phyloP scores from a whole-genome alignment of 53 echinoderm and acorn worm species.

The Apostichopus leukothele region DNA sequence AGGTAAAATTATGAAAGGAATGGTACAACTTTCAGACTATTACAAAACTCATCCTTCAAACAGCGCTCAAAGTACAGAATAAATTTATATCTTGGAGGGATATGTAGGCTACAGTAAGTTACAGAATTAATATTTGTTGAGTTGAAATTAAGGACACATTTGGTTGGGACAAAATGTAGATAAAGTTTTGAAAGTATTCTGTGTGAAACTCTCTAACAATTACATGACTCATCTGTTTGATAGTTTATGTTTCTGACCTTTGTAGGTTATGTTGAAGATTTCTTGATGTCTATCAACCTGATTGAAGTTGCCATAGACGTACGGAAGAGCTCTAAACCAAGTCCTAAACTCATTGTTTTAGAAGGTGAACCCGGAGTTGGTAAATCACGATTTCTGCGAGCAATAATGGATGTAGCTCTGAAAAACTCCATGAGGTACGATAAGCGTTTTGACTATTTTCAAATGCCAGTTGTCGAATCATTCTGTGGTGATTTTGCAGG shows the following conservation, averaged over 20 bases:
- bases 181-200: background rate
- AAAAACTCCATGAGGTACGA: slow-evolving; percentile 66
- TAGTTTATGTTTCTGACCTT: background rate
- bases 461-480: too few species aligned
- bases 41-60: too few species aligned
- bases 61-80: too few species aligned
- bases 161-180: too few species aligned
- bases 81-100: too few species aligned
- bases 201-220: background rate
- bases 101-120: too few species aligned
- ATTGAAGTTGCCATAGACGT: slow-evolving; percentile 45
- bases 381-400: slow-evolving; percentile 79
- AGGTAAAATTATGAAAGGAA: too few species aligned
- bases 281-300: slow-evolving; percentile 60
- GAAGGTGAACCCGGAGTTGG: slow-evolving; percentile 95
- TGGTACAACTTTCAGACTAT: too few species aligned
- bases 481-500: too few species aligned
- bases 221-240: background rate
- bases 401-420: slow-evolving; percentile 69
- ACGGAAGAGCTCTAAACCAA: slow-evolving; percentile 33
- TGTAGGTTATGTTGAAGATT: slow-evolving; percentile 73
- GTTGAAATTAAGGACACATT: too few species aligned
- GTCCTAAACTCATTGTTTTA: slow-evolving; percentile 60
- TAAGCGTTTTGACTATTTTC: too few species aligned
- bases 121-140: too few species aligned